Conservation (phyloP, 1,140 invertebrate genomes). For the Drosophila burlai region DNA sequence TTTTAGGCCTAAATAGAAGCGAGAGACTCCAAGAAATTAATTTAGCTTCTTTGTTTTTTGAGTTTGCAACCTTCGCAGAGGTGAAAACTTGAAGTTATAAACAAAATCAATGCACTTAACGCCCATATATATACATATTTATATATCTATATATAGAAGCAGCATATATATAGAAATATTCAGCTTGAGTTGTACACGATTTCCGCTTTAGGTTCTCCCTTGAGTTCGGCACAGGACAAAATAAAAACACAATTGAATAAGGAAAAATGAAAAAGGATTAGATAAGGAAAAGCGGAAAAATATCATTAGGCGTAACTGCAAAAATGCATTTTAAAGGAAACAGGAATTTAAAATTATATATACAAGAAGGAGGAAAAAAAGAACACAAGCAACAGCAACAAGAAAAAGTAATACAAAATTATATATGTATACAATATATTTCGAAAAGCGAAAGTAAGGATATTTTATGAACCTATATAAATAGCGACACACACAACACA, state of each 20-base stretch:
- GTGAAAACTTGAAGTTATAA: slow-evolving; percentile 1
- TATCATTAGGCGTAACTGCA: slow-evolving; percentile 80
- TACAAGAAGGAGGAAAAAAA: slow-evolving; percentile 40
- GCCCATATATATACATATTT: slow-evolving; percentile 3
- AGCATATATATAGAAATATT: slow-evolving; percentile 27
- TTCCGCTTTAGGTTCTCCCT: slow-evolving; percentile 40
- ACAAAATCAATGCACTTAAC: slow-evolving; percentile 24
- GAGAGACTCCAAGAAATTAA: slow-evolving; percentile 61
- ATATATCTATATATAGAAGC: slow-evolving; percentile 8
- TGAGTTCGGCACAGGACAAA: slow-evolving; percentile 41
- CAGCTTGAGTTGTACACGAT: slow-evolving; percentile 43
- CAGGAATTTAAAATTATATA: slow-evolving; percentile 81
- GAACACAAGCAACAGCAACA: slow-evolving; percentile 21
- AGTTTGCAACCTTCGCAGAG: too few relatives aligned
- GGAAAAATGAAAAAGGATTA: background rate
- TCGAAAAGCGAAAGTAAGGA: slow-evolving; percentile 62
- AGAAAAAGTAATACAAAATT: slow-evolving; percentile 44
- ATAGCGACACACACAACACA: slow-evolving; percentile 52
- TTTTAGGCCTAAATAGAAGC: slow-evolving; percentile 58
- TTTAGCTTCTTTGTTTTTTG: slow-evolving; percentile 43
- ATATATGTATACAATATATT: slow-evolving; percentile 66
- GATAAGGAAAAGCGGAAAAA: slow-evolving; percentile 32
- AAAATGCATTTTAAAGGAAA: slow-evolving; percentile 82
- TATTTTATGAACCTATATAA: slow-evolving; percentile 74
- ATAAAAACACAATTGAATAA: slow-evolving; percentile 16